These are phyloP conservation scores for Torymus aiolomorphi DNA, from an alignment of 2,888 invertebrate species.

Conservation along the genomic window DNA sequence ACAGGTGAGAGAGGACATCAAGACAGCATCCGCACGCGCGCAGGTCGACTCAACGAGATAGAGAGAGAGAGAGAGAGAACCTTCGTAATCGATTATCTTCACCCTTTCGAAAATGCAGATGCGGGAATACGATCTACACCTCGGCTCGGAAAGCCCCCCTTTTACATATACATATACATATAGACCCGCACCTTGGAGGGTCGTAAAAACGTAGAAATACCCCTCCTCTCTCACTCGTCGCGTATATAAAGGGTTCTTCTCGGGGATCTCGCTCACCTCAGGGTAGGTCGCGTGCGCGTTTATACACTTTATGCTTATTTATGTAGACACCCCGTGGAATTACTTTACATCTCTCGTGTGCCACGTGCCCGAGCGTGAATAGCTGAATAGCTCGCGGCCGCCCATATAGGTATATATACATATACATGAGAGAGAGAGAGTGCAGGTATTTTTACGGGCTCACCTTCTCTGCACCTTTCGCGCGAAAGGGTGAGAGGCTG, in stretches of 20 bases:
- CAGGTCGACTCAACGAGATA: neutral
- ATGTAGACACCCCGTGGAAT: constrained; percentile 66
- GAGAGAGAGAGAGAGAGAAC: neutral
- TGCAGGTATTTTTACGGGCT: constrained; percentile 47
- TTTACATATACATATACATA: neutral
- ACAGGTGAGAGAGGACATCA: neutral
- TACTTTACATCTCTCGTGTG: constrained; percentile 63
- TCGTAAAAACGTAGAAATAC: constrained; percentile 48
- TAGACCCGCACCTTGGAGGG: constrained; percentile 1
- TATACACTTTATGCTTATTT: constrained; percentile 67
- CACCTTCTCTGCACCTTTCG: constrained; percentile 46
- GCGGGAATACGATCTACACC: constrained; percentile 54
- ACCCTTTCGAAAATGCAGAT: constrained; percentile 66
- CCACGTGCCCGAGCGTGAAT: constrained; percentile 37
- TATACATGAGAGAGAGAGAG: too few species aligned
- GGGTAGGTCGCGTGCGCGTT: constrained; percentile 4
- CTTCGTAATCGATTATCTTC: constrained; percentile 67
- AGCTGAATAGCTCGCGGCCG: constrained; percentile 31
- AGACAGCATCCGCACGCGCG: neutral
- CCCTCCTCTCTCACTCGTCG: neutral
- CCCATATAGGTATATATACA: too few species aligned
- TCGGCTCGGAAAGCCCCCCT: too few species aligned
- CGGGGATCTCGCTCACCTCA: neutral
- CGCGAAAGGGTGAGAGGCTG: constrained; percentile 57
- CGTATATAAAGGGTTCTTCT: neutral